A percentile compares a stretch with the other conserved stretches of the same genome.
Conservation (phyloP, 2,888 invertebrate genomes). For the Eupelmus urozonus region DNA sequence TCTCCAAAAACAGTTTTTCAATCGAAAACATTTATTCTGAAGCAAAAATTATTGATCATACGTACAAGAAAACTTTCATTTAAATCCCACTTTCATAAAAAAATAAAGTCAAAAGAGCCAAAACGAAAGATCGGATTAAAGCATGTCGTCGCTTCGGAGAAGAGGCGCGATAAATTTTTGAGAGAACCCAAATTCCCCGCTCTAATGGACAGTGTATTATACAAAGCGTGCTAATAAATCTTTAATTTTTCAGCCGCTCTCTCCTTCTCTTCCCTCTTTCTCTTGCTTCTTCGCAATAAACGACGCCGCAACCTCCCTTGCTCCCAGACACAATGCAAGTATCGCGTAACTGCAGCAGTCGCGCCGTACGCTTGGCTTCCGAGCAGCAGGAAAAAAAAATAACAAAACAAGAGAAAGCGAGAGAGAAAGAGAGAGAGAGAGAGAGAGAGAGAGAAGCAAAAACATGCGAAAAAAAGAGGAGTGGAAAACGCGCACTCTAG, state of each 20-base stretch:
- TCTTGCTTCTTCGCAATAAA: background rate
- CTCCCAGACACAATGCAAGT: conserved; percentile 11
- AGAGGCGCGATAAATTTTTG: conserved; percentile 20
- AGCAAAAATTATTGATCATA: too few species aligned
- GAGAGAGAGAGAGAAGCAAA: background rate
- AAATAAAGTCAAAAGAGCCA: too few species aligned
- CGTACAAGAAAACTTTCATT: background rate
- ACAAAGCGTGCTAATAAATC: conserved; percentile 31
- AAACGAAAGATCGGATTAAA: too few species aligned
- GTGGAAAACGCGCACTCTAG: background rate
- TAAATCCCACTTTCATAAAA: background rate
- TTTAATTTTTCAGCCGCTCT: conserved; percentile 10
- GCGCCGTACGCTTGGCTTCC: background rate
- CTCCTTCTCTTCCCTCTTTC: background rate
- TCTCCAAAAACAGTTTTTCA: too few species aligned
- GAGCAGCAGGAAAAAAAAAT: too few species aligned
- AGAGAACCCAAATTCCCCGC: conserved; percentile 1
- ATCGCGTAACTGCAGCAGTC: conserved; percentile 8
- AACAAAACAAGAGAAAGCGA: background rate
- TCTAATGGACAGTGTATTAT: conserved; percentile 17
- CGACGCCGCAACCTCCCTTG: background rate
- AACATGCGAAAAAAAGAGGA: conserved; percentile 4
- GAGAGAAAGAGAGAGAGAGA: conserved; percentile 8
- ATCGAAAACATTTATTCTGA: too few species aligned
- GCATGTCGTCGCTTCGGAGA: too few species aligned